Conservation (phyloP, 1,140 invertebrate species). For the Ridgeia piscesae region DNA sequence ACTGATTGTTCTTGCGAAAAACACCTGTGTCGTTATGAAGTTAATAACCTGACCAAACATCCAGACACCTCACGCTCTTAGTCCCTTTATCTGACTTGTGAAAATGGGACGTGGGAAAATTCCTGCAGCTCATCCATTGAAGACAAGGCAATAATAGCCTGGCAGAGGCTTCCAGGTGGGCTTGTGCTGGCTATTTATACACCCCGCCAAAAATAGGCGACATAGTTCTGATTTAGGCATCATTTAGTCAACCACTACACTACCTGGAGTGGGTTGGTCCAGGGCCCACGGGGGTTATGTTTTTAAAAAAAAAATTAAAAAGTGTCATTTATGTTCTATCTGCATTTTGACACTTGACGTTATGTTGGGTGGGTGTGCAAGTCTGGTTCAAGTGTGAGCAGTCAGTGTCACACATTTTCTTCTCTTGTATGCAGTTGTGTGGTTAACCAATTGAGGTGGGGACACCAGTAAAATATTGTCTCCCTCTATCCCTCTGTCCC, state of each 20-base stretch:
- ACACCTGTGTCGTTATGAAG: not conserved
- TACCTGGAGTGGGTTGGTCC: not conserved
- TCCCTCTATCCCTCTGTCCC: too few species aligned
- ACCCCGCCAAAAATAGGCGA: not conserved
- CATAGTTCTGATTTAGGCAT: not conserved
- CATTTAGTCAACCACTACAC: not conserved
- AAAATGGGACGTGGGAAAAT: conserved; percentile 5
- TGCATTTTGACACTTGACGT: not conserved
- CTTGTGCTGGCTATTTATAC: not conserved
- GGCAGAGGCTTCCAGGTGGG: not conserved
- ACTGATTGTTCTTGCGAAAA: too few species aligned
- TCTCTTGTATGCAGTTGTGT: not conserved
- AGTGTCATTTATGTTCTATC: not conserved
- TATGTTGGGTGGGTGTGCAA: not conserved
- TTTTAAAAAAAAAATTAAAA: not conserved
- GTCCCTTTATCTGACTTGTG: not conserved
- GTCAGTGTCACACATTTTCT: too few species aligned
- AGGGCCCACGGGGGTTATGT: not conserved
- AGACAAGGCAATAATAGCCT: not conserved
- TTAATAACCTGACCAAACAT: not conserved
- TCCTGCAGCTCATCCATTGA: not conserved
- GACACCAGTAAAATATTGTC: too few species aligned
- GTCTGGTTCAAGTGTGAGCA: too few species aligned
- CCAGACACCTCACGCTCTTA: not conserved
- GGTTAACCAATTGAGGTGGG: not conserved